Evolutionary conservation across 2,888 invertebrate genomes (phyloP), one percentile per base, ranked within the genome.

Genomic region (Drosophila flavopinicola): DNA sequence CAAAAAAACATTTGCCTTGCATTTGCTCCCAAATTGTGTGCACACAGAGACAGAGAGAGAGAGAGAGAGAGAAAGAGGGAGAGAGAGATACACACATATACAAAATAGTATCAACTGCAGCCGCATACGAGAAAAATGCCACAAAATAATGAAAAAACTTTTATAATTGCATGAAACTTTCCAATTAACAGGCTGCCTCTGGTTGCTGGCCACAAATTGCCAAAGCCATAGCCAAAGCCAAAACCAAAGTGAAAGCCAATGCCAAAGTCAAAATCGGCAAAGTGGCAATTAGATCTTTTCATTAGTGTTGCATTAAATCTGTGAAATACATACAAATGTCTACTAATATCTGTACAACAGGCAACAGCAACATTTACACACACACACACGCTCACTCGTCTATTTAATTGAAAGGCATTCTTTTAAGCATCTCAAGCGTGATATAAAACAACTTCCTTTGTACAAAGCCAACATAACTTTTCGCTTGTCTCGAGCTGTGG

Each of bases 101-200:
- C 77, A 77, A 83, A 85, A 79, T 79, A 82, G 59, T 78, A 79
- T 65, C 64, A 71, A 59, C 39, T 38, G 33, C 53, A 57, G 42
- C 52, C 44, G 17, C 32, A 42, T 25, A 10, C 56, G 23, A 59
- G 45, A 78, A 83, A 75, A 83, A 73, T 67, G 49, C 73, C 69
- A 76, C 74, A 76, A 66, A 82, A 83, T 83, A 83, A 83, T 83
- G 87, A 87, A 83, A 87, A 82, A 83, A 87, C 70, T 87, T 87
- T 87, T 83, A 82, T 87, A 83, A 83, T 83, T 83, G 87, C 85
- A 85, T 86, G 53, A 77, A 82, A 82, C 87, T 82, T 82, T 82
- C 87, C 80, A 82, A 82, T 82, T 86, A 82, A 86, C 80, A 82
- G 65, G 74, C 86, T 74, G 86, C 79, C 86, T 75, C 66, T 68